Evolutionary conservation across 2,888 invertebrate genomes (phyloP).

Genomic region (Drosophila limbata): DNA sequence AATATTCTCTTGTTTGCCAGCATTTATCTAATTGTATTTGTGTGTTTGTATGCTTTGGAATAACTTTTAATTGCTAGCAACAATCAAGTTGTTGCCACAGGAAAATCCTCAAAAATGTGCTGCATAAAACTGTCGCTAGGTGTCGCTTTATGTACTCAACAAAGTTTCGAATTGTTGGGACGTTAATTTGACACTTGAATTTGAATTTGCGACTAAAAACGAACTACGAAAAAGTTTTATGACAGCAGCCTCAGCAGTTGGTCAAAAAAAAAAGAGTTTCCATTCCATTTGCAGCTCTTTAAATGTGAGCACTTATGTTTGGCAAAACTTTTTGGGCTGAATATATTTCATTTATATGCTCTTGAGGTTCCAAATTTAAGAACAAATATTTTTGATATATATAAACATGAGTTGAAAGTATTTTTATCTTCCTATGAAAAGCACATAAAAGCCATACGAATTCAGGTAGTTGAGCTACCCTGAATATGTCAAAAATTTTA

Average conservation of each 20-base stretch:
- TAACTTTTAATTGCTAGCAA: conserved; percentile 29
- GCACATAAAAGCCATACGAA: background rate
- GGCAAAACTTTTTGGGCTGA: background rate
- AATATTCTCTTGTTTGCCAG: conserved; percentile 54
- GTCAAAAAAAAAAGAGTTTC: conserved; percentile 35
- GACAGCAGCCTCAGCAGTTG: conserved; percentile 39
- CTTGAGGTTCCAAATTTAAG: background rate
- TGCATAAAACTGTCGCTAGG: conserved; percentile 41
- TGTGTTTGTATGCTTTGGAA: background rate
- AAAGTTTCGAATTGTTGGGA: conserved; percentile 58
- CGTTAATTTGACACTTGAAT: conserved; percentile 71
- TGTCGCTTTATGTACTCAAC: conserved; percentile 36
- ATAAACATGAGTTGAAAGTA: background rate
- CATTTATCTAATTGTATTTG: conserved; percentile 74
- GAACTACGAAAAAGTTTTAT: conserved; percentile 40
- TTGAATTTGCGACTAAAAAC: conserved; percentile 44
- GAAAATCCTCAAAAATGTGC: conserved; percentile 12
- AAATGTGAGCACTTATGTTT: conserved; percentile 16
- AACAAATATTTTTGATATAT: background rate
- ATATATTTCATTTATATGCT: background rate
- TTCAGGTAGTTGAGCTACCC: background rate
- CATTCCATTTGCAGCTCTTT: conserved; percentile 20
- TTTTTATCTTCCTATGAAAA: background rate
- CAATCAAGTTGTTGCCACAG: conserved; percentile 2
- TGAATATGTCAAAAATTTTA: background rate